A percentile compares a stretch with the other conserved stretches of the same genome.
These are phyloP conservation scores for Diabrotica undecimpunctata DNA, from an alignment of 1,140 invertebrate species.

Conservation along the genomic window DNA sequence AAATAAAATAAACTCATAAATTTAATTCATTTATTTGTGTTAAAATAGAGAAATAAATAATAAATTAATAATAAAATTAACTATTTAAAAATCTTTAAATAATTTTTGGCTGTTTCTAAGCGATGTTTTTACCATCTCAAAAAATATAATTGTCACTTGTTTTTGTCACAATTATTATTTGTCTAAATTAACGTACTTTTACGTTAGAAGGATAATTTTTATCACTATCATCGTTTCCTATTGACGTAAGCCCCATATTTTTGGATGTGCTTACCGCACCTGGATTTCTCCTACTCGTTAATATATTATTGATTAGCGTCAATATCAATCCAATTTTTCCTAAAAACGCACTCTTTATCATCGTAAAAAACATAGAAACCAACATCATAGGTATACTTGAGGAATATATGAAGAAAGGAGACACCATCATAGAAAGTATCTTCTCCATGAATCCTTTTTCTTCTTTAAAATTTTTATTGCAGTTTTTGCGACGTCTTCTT, in stretches of 20 bases:
- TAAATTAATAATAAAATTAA: too few relatives aligned
- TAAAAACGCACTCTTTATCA: slow-evolving; percentile 60
- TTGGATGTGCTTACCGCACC: slow-evolving; percentile 36
- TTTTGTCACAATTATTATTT: too few relatives aligned
- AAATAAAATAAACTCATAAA: too few relatives aligned
- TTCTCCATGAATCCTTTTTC: slow-evolving; percentile 54
- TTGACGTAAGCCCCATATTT: slow-evolving; percentile 53
- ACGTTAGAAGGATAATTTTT: too few relatives aligned
- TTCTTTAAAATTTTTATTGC: slow-evolving; percentile 16
- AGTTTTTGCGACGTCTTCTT: background rate
- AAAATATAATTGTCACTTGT: too few relatives aligned
- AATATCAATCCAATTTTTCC: slow-evolving; percentile 62
- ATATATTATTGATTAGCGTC: slow-evolving; percentile 58
- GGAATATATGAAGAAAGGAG: slow-evolving; percentile 63
- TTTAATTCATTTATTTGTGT: too few relatives aligned
- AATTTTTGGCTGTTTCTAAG: too few relatives aligned
- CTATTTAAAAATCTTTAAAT: too few relatives aligned
- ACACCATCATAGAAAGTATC: slow-evolving; percentile 59
- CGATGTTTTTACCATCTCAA: too few relatives aligned
- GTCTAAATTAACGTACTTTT: too few relatives aligned
- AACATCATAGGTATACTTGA: slow-evolving; percentile 60
- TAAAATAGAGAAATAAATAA: too few relatives aligned
- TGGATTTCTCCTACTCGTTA: slow-evolving; percentile 49
- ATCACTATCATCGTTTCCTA: slow-evolving; percentile 29
- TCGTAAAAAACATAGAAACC: slow-evolving; percentile 58